A percentile compares a stretch with the other conserved stretches of the same genome.
These are phyloP conservation scores for Nomia melanderi DNA, from an alignment of 1,140 invertebrate genomes.

Conservation along the genomic window DNA sequence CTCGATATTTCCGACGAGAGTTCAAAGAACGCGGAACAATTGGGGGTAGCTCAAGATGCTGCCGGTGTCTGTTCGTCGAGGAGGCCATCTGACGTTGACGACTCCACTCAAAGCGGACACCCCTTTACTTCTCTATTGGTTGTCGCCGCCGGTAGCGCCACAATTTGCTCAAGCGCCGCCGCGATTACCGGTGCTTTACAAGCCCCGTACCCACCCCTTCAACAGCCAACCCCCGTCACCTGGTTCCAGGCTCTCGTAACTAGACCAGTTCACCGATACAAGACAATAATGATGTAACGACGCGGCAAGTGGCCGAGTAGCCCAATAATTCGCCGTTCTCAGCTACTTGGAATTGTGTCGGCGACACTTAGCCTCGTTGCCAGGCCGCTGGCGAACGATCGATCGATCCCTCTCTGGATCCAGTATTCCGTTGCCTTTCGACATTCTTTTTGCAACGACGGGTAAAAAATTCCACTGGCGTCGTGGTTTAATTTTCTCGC, in stretches of 20 bases:
- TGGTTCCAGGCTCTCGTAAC: neutral
- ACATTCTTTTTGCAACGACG: neutral
- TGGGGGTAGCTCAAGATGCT: neutral
- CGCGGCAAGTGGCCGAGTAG: conserved; percentile 47
- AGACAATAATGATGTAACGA: conserved; percentile 60
- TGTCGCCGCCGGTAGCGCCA: conserved; percentile 23
- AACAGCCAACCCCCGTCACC: neutral
- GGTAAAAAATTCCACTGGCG: neutral
- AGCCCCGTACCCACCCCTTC: neutral
- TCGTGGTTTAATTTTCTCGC: neutral
- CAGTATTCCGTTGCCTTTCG: too few species aligned
- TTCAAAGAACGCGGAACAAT: neutral
- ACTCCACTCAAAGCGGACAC: conserved; percentile 14
- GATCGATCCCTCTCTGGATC: conserved; percentile 19
- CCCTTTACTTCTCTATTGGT: conserved; percentile 38
- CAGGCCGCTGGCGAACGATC: neutral
- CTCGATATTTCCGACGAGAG: neutral
- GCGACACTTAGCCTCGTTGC: conserved; percentile 32
- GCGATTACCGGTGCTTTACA: conserved; percentile 35
- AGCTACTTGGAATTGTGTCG: conserved; percentile 29
- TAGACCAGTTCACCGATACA: conserved; percentile 28
- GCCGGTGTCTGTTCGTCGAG: neutral
- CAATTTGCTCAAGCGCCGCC: conserved; percentile 47
- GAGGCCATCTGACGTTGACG: conserved; percentile 32
- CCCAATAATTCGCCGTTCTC: conserved; percentile 53